These are phyloP conservation scores for Meteorus cinctellus DNA, from an alignment of 2,888 invertebrate species.

Conservation along the genomic window DNA sequence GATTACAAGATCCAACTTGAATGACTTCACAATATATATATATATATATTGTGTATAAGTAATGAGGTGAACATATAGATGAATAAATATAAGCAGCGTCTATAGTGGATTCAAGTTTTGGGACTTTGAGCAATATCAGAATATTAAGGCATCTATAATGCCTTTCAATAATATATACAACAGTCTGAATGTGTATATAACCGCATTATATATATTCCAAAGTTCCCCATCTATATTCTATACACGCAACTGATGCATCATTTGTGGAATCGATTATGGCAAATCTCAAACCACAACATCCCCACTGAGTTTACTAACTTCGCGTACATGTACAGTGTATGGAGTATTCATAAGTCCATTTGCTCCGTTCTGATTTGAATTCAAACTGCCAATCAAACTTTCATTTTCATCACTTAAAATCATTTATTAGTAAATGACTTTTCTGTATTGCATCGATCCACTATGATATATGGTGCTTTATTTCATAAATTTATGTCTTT, in stretches of 20 bases:
- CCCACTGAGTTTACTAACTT: constrained; percentile 28
- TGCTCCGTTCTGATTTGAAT: not conserved
- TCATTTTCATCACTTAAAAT: not conserved
- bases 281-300: constrained; percentile 29
- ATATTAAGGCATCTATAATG: constrained; percentile 11
- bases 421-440: not conserved
- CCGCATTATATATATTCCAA: constrained; percentile 8
- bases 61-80: not conserved
- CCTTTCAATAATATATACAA: constrained; percentile 22
- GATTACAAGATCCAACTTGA: not conserved
- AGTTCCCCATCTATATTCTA: not conserved
- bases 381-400: constrained; percentile 1
- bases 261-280: constrained; percentile 38
- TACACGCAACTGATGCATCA: constrained; percentile 22
- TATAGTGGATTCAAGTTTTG: constrained; percentile 5
- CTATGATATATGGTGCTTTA: no score
- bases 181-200: constrained; percentile 21
- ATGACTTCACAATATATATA: not conserved
- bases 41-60: not conserved
- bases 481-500: no score
- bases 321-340: not conserved
- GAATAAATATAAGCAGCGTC: constrained; percentile 30
- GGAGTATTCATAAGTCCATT: constrained; percentile 36
- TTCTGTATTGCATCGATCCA: no score
- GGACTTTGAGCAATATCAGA: constrained; percentile 9